Evolutionary conservation across 2,113 vertebrate species (phyloP).

Genomic region (Clinocottus analis): DNA sequence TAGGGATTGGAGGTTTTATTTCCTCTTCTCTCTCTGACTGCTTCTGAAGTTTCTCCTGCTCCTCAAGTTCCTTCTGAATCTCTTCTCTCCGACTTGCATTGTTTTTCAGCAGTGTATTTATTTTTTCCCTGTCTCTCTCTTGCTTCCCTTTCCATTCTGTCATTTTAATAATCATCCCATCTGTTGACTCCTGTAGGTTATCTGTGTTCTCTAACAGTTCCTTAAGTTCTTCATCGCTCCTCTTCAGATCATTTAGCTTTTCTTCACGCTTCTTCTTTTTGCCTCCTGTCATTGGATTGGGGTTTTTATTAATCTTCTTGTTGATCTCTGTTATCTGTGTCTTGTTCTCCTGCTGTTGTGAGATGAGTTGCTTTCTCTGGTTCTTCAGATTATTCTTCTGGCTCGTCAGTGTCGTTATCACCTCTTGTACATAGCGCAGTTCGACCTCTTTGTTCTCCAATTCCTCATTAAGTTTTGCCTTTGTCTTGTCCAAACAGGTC

Average conservation of each 20-base stretch:
- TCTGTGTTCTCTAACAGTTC: neutral
- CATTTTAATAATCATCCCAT: neutral
- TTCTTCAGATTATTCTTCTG: neutral
- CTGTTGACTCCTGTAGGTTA: neutral
- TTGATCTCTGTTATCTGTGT: rapidly evolving
- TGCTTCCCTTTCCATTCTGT: constrained; percentile 12
- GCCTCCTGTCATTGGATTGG: rapidly evolving
- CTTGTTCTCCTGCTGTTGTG: neutral
- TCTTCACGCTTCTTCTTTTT: rapidly evolving
- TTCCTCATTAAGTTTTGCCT: neutral
- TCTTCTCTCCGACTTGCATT: neutral
- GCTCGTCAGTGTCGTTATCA: neutral
- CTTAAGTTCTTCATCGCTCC: rapidly evolving
- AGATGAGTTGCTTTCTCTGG: neutral
- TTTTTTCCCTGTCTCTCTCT: neutral
- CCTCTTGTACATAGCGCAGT: rapidly evolving
- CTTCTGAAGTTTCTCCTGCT: neutral
- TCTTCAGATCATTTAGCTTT: rapidly evolving
- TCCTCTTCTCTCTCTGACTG: neutral
- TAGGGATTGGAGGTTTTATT: too few relatives aligned
- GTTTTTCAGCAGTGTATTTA: neutral
- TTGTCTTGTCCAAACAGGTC: neutral
- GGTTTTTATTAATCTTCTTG: rapidly evolving
- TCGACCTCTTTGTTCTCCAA: neutral
- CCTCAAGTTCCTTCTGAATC: neutral